Evolutionary conservation across 2,113 vertebrate genomes (phyloP).

Genomic region (Puntigrus tetrazona): DNA sequence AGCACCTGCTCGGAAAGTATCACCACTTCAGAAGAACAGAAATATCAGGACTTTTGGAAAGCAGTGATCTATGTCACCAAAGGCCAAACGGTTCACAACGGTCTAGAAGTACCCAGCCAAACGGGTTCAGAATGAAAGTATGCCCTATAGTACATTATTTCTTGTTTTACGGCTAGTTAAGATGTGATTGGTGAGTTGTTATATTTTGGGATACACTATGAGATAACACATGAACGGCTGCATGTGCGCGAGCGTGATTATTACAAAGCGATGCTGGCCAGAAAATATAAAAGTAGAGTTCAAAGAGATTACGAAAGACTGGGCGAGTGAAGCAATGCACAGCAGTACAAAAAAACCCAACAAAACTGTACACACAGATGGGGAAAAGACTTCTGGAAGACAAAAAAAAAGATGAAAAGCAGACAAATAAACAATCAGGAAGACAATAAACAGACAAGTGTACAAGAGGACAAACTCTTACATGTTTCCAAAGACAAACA

Average conservation of each 20-base stretch:
- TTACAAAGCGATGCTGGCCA: constrained; percentile 12
- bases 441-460: constrained; percentile 31
- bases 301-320: constrained; percentile 5
- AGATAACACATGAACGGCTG: not conserved
- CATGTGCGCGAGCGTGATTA: not conserved
- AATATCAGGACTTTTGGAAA: not conserved
- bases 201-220: not conserved
- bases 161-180: not conserved
- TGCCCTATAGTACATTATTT: not conserved
- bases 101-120: not conserved
- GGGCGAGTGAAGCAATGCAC: not conserved
- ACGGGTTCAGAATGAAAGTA: not conserved
- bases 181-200: not conserved
- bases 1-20: not conserved
- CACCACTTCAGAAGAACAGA: not conserved
- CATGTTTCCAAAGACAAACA: not conserved
- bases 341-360: not conserved
- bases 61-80: not conserved
- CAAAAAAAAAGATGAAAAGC: constrained; percentile 50
- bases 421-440: constrained; percentile 33
- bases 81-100: not conserved
- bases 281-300: constrained; percentile 16
- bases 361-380: constrained; percentile 8
- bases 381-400: constrained; percentile 43
- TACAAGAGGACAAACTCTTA: not conserved